phyloP scores from a whole-genome alignment of 2,113 vertebrate species.

The pig (Sus scrofa) region DNA sequence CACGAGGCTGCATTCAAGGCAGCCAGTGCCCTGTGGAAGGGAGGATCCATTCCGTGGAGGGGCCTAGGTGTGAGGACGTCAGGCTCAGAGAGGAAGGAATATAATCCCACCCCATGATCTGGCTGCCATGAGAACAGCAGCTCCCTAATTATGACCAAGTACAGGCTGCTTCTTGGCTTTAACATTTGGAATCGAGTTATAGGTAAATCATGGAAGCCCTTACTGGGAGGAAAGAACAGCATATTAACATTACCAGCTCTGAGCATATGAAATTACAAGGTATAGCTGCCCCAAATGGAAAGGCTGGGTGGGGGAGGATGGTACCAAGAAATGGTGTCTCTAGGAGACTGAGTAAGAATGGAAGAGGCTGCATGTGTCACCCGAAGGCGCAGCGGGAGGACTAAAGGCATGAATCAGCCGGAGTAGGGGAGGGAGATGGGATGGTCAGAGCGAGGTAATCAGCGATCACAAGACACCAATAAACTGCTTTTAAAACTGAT shows the following conservation, averaged over 20 bases:
- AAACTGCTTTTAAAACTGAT: not conserved
- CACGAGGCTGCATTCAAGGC: not conserved
- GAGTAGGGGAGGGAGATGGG: not conserved
- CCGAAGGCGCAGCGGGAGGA: not conserved
- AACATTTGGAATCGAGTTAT: not conserved
- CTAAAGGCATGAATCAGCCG: not conserved
- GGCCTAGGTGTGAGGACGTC: not conserved
- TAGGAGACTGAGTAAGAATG: not conserved
- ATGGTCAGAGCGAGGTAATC: not conserved
- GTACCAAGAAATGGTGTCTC: not conserved
- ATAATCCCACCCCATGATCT: not conserved
- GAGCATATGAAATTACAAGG: slow-evolving; percentile 17
- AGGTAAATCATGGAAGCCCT: not conserved
- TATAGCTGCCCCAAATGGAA: not conserved
- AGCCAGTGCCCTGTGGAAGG: not conserved
- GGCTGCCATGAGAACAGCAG: not conserved
- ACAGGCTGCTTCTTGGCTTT: not conserved
- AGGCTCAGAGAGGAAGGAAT: not conserved
- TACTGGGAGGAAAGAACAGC: not conserved
- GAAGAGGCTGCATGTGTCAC: not conserved
- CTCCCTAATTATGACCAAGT: not conserved
- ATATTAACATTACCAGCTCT: not conserved
- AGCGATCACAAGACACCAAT: not conserved
- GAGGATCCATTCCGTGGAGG: not conserved
- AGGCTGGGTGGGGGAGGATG: not conserved